Conservation (phyloP, 2,888 invertebrate species). For the Eristalis pertinax region DNA sequence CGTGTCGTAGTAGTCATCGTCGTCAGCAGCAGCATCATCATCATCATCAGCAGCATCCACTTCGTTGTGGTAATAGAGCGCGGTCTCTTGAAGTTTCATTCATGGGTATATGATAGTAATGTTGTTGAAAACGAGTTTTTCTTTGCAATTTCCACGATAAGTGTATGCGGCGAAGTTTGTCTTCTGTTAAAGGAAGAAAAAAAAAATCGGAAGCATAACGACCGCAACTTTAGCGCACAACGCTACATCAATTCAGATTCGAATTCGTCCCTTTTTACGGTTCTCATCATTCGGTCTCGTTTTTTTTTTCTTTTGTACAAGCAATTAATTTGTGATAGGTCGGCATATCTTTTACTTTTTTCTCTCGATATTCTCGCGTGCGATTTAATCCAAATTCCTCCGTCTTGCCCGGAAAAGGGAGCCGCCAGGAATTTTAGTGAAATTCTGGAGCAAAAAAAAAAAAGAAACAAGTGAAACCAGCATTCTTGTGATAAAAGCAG, state of each 20-base stretch:
- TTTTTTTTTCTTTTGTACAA: not conserved
- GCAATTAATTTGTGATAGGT: slow-evolving; percentile 44
- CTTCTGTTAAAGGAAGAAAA: slow-evolving; percentile 2
- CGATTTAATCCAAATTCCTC: slow-evolving; percentile 15
- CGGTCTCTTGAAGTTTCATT: slow-evolving; percentile 58
- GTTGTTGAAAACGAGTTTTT: slow-evolving; percentile 60
- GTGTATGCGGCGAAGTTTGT: slow-evolving; percentile 27
- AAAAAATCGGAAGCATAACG: slow-evolving; percentile 59
- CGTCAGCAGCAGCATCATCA: too few species aligned
- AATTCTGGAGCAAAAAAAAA: slow-evolving; percentile 11
- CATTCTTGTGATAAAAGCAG: slow-evolving; percentile 50
- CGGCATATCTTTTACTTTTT: slow-evolving; percentile 34
- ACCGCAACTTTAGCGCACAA: slow-evolving; percentile 50
- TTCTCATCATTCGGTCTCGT: not conserved
- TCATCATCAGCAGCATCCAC: slow-evolving; percentile 22
- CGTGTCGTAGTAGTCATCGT: not conserved
- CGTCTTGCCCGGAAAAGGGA: not conserved
- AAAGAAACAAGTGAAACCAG: slow-evolving; percentile 11
- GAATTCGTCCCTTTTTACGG: slow-evolving; percentile 19
- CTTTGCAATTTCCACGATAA: slow-evolving; percentile 57
- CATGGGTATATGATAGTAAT: slow-evolving; percentile 53
- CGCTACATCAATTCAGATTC: not conserved
- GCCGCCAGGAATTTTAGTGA: slow-evolving; percentile 33
- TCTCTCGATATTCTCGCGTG: slow-evolving; percentile 20
- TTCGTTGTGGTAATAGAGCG: slow-evolving; percentile 32